Conservation (phyloP, 2,113 vertebrate species). For the Pontoporia blainvillei region DNA sequence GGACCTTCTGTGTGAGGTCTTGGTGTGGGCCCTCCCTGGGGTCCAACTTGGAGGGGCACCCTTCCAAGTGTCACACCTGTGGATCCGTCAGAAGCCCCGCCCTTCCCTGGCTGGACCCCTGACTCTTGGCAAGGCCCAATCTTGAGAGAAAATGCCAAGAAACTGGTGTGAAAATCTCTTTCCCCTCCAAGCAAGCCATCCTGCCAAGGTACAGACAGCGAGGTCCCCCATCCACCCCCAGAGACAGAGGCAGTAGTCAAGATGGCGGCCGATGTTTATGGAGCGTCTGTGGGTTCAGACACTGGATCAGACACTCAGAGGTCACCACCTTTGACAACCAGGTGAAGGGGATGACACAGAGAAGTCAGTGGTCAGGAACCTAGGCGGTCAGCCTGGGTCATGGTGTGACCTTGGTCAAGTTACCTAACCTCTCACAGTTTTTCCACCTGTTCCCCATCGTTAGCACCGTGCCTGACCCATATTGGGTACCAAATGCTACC, state of each 20-base stretch:
- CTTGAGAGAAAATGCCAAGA: neutral
- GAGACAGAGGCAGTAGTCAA: fast-evolving
- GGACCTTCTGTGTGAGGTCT: neutral
- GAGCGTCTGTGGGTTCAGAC: neutral
- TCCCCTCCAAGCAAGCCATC: neutral
- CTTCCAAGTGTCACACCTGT: neutral
- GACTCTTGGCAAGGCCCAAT: neutral
- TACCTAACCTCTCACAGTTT: neutral
- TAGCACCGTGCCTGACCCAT: fast-evolving
- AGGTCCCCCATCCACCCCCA: fast-evolving
- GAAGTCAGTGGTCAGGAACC: neutral
- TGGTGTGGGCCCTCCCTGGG: neutral
- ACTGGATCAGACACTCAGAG: neutral
- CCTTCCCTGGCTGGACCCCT: neutral
- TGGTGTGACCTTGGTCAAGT: neutral
- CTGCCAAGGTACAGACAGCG: neutral
- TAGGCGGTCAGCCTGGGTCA: neutral
- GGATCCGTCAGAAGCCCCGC: neutral
- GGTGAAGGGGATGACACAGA: neutral
- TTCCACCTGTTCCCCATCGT: fast-evolving
- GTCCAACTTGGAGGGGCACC: neutral
- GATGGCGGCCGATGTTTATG: neutral
- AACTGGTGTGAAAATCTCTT: neutral
- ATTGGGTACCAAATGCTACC: too few species aligned
- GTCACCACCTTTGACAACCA: neutral